These are phyloP conservation scores for Drosophila yooni DNA, from an alignment of 2,888 invertebrate species.

Conservation along the genomic window DNA sequence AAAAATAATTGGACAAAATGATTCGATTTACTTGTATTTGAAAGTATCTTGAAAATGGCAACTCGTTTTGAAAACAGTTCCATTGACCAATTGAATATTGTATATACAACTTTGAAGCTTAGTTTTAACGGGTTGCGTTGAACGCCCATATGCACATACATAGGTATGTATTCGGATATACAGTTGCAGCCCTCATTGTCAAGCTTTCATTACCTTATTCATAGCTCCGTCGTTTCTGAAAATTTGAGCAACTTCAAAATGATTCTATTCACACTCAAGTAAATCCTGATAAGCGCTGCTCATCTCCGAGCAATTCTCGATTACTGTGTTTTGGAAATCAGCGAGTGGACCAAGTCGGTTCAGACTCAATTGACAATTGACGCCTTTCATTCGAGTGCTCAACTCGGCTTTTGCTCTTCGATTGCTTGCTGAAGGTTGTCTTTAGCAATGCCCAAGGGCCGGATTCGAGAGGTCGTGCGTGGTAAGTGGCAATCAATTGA, in stretches of 20 bases:
- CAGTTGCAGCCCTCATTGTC: background rate
- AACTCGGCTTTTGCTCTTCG: constrained; percentile 3
- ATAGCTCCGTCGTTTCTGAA: background rate
- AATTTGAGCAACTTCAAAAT: background rate
- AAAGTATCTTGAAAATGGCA: background rate
- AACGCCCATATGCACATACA: background rate
- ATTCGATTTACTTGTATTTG: background rate
- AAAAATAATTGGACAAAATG: background rate
- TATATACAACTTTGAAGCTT: background rate
- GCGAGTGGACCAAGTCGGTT: background rate
- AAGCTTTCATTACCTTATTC: background rate
- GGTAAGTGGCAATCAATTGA: constrained; percentile 71
- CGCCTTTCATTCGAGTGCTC: constrained; percentile 8
- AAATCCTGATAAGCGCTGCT: background rate
- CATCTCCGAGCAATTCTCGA: background rate
- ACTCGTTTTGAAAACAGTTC: background rate
- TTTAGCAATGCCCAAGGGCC: constrained; percentile 6
- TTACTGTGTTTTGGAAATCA: background rate
- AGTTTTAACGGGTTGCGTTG: too few species aligned
- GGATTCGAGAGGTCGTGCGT: constrained; percentile 41
- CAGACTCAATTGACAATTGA: constrained; percentile 18
- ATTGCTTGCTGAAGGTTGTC: constrained; percentile 10
- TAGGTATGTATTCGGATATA: background rate
- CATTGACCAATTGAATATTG: background rate
- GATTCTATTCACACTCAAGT: background rate